A percentile compares a stretch with the other conserved stretches of the same genome.
Conservation (phyloP, 2,113 vertebrate genomes). For the Psittacus erithacus region DNA sequence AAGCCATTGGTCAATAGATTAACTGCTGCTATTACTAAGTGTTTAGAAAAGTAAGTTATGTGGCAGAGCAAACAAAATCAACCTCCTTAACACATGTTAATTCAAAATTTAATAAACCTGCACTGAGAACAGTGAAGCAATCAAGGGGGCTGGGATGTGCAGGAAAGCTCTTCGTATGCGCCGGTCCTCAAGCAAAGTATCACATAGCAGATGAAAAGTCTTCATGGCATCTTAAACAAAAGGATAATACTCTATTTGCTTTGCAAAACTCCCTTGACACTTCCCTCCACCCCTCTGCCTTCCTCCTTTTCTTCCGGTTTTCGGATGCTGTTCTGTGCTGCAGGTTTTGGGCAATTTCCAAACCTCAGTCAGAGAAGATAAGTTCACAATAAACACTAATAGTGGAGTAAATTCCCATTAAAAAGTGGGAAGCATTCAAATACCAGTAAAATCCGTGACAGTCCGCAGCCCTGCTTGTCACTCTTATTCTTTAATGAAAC, state of each 20-base stretch:
- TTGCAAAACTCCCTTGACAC: slow-evolving; percentile 57
- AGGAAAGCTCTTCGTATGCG: slow-evolving; percentile 3
- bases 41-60: slow-evolving; percentile 83
- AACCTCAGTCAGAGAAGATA: not conserved
- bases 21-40: slow-evolving; percentile 79
- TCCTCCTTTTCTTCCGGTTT: slow-evolving; percentile 42
- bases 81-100: slow-evolving; percentile 83
- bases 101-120: slow-evolving; percentile 81
- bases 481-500: not conserved
- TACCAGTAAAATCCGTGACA: not conserved
- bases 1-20: slow-evolving; percentile 85
- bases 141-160: not conserved
- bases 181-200: slow-evolving; percentile 39
- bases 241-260: slow-evolving; percentile 62
- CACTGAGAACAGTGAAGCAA: slow-evolving; percentile 67
- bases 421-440: slow-evolving; percentile 1
- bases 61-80: slow-evolving; percentile 85
- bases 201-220: slow-evolving; percentile 55
- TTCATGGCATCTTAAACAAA: slow-evolving; percentile 47
- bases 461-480: not conserved
- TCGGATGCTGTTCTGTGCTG: not conserved
- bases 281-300: slow-evolving; percentile 41
- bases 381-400: not conserved
- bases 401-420: not conserved
- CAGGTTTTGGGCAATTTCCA: slow-evolving; percentile 46